A percentile compares a stretch with the other conserved stretches of the same genome.
phyloP scores from a whole-genome alignment of 2,113 vertebrate species.

The Phodopus roborovskii region DNA sequence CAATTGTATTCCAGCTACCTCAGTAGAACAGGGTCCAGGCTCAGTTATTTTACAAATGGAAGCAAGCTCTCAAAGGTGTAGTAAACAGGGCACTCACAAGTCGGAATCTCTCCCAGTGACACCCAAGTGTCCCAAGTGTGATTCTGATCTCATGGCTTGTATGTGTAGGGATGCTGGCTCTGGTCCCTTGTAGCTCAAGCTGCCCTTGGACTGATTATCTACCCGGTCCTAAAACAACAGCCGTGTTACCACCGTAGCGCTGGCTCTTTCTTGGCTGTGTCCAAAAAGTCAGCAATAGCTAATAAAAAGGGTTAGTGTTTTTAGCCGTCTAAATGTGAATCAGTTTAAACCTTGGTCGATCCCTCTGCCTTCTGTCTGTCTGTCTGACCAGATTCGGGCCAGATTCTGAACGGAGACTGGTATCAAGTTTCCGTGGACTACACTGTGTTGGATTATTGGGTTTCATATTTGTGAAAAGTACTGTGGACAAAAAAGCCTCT shows the following conservation, averaged over 20 bases:
- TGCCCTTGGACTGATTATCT: not conserved
- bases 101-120: not conserved
- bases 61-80: not conserved
- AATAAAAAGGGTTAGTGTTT: not conserved
- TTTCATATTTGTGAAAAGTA: constrained; percentile 23
- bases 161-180: not conserved
- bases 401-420: constrained; percentile 1
- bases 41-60: not conserved
- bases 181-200: too few species aligned
- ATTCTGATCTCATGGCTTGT: not conserved
- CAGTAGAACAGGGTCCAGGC: not conserved
- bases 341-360: constrained; percentile 17
- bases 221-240: not conserved
- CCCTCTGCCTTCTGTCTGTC: not conserved
- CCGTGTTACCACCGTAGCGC: not conserved
- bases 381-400: too few species aligned
- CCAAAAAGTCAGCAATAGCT: constrained; percentile 10
- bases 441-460: not conserved
- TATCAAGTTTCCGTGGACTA: not conserved
- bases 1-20: not conserved
- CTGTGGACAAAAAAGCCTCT: constrained; percentile 12
- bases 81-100: not conserved
- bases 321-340: not conserved
- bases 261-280: constrained; percentile 14
- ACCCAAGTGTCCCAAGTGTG: not conserved